A percentile compares a stretch with the other conserved stretches of the same genome.
These are phyloP conservation scores for Mamestra configurata DNA, from an alignment of 1,140 invertebrate genomes.

Conservation along the genomic window DNA sequence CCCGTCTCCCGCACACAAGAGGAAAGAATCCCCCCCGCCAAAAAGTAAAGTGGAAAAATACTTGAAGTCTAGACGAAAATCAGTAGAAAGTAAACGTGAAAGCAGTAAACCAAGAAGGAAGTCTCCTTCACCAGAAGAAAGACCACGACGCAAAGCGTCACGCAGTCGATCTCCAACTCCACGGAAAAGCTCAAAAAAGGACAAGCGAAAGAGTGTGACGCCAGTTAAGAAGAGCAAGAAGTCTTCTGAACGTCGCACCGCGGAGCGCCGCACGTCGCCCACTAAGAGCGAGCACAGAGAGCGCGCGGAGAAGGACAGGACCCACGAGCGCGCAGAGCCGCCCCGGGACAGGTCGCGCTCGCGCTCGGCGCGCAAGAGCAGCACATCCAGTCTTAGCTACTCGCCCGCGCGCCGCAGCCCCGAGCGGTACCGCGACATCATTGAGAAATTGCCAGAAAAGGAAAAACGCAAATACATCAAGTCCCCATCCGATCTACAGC, in stretches of 20 bases:
- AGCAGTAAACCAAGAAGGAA: slow-evolving; percentile 64
- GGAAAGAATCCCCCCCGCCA: slow-evolving; percentile 53
- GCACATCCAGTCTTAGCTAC: slow-evolving; percentile 90
- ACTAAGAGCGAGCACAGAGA: slow-evolving; percentile 62
- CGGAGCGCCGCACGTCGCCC: slow-evolving; percentile 62
- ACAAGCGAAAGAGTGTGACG: slow-evolving; percentile 65
- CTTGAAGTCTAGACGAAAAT: slow-evolving; percentile 60
- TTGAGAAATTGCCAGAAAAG: slow-evolving; percentile 87
- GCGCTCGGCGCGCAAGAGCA: slow-evolving; percentile 71
- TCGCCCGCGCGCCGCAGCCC: slow-evolving; percentile 90
- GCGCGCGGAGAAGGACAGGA: slow-evolving; percentile 63
- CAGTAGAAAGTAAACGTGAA: slow-evolving; percentile 62
- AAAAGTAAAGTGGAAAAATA: slow-evolving; percentile 69
- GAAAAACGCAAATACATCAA: slow-evolving; percentile 87
- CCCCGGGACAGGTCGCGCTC: slow-evolving; percentile 66
- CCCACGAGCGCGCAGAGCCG: slow-evolving; percentile 62
- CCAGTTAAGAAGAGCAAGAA: slow-evolving; percentile 67
- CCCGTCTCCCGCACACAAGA: slow-evolving; percentile 57
- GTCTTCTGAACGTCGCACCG: slow-evolving; percentile 55
- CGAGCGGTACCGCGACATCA: slow-evolving; percentile 90
- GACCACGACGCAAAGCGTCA: slow-evolving; percentile 59
- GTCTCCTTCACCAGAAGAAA: slow-evolving; percentile 66
- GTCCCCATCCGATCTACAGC: slow-evolving; percentile 75
- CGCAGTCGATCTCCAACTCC: slow-evolving; percentile 66
- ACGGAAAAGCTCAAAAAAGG: slow-evolving; percentile 66